phyloP scores from a whole-genome alignment of 2,888 invertebrate species.

The Schizaphis graminum region DNA sequence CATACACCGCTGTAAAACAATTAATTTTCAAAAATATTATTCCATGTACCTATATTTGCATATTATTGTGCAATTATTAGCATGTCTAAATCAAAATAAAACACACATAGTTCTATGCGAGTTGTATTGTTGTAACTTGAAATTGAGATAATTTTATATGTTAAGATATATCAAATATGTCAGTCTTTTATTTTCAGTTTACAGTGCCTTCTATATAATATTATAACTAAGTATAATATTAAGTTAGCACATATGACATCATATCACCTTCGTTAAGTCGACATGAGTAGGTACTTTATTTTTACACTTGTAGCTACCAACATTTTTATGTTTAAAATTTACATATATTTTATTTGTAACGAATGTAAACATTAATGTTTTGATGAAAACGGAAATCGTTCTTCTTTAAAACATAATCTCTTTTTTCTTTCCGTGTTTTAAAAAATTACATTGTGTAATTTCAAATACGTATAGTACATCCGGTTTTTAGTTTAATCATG shows the following conservation, averaged over 20 bases:
- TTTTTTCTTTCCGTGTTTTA: neutral
- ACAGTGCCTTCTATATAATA: neutral
- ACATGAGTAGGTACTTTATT: neutral
- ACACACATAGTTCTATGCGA: neutral
- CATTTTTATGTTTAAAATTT: neutral
- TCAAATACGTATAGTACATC: neutral
- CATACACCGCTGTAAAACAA: neutral
- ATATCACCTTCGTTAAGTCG: neutral
- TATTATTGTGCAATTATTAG: neutral
- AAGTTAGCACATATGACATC: neutral
- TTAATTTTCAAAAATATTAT: neutral
- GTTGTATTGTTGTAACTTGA: neutral
- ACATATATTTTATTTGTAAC: neutral
- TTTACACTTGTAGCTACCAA: neutral
- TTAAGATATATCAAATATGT: neutral
- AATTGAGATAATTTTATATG: neutral
- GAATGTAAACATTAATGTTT: neutral
- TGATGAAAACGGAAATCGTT: neutral
- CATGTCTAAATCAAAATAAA: neutral
- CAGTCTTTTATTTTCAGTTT: neutral
- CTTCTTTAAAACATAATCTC: neutral
- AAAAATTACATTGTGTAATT: neutral
- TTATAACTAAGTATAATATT: neutral
- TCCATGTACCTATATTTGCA: neutral
- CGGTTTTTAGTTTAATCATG: neutral